These are phyloP conservation scores for Lumbricus terrestris DNA, from an alignment of 2,888 invertebrate species.

Conservation along the genomic window DNA sequence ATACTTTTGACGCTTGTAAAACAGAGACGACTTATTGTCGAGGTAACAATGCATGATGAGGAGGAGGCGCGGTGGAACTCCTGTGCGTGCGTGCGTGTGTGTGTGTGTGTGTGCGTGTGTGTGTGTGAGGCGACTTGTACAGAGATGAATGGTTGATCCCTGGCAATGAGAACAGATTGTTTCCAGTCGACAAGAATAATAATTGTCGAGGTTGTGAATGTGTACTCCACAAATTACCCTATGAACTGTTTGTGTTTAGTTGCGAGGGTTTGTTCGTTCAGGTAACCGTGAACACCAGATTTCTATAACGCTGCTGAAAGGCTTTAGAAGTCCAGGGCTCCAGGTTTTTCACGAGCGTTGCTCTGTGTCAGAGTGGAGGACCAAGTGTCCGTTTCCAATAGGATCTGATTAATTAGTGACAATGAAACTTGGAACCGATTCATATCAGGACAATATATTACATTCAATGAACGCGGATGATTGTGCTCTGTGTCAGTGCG, in stretches of 20 bases:
- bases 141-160: not conserved
- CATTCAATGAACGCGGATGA: not conserved
- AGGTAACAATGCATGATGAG: not conserved
- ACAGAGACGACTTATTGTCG: not conserved
- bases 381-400: too few relatives aligned
- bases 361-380: too few relatives aligned
- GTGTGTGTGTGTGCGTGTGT: too few relatives aligned
- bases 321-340: too few relatives aligned
- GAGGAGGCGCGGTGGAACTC: not conserved
- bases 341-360: too few relatives aligned
- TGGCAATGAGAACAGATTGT: not conserved
- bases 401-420: too few relatives aligned
- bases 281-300: too few relatives aligned
- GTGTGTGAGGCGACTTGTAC: not conserved
- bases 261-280: not conserved
- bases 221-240: not conserved
- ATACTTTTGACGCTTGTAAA: not conserved
- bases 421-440: not conserved
- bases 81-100: too few relatives aligned
- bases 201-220: not conserved
- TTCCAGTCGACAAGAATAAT: not conserved
- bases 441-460: not conserved
- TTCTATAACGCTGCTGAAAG: too few relatives aligned
- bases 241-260: not conserved
- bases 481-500: too few relatives aligned